These are phyloP conservation scores for Eriocheir sinensis DNA, from an alignment of 1,140 invertebrate genomes.

Conservation along the genomic window DNA sequence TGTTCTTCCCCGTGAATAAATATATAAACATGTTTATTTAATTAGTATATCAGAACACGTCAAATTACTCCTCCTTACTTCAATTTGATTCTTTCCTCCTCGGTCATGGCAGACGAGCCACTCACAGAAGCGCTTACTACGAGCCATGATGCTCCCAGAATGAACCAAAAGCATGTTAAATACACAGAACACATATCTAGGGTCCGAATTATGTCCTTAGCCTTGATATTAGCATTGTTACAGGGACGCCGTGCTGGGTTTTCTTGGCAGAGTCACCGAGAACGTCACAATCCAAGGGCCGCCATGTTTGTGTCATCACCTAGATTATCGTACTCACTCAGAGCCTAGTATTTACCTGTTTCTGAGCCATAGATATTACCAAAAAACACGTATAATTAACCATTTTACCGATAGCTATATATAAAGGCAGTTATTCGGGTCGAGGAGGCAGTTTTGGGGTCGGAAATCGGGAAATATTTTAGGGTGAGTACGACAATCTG, in stretches of 20 bases:
- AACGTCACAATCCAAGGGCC: no score
- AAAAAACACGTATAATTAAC: no score
- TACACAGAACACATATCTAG: constrained; percentile 62
- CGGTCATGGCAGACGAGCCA: constrained; percentile 42
- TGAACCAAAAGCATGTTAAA: constrained; percentile 55
- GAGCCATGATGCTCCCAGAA: constrained; percentile 54
- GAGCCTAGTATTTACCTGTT: no score
- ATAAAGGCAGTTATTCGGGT: no score
- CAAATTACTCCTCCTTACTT: constrained; percentile 72
- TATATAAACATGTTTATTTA: constrained; percentile 18
- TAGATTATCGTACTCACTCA: no score
- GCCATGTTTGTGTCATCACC: no score
- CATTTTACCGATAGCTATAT: no score
- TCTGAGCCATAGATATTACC: no score
- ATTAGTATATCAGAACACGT: neutral
- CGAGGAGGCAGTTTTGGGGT: no score
- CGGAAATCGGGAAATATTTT: no score
- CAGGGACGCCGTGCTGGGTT: constrained; percentile 38
- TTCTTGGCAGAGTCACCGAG: constrained; percentile 54
- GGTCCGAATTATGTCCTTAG: constrained; percentile 59
- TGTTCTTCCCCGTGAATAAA: no score
- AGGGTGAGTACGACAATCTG: no score
- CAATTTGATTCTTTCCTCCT: constrained; percentile 62
- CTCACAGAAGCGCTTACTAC: constrained; percentile 43
- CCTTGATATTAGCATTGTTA: constrained; percentile 61